Conservation (phyloP, 1,140 invertebrate genomes). For the Ruditapes philippinarum region DNA sequence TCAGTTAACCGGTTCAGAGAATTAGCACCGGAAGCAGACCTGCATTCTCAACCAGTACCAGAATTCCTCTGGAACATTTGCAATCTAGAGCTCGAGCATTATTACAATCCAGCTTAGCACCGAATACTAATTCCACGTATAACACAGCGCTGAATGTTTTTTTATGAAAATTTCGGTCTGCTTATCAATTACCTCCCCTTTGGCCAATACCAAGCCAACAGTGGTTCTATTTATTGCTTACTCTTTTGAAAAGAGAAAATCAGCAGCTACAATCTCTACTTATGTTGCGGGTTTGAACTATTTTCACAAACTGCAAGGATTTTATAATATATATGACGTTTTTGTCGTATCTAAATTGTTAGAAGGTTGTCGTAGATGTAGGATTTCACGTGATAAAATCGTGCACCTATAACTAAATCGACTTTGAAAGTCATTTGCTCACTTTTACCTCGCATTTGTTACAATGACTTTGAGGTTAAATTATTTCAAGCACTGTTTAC, state of each 20-base stretch:
- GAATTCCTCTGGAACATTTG: slow-evolving; percentile 38
- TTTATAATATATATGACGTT: neutral
- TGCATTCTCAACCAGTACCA: neutral
- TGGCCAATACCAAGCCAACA: neutral
- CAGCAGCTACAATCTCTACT: slow-evolving; percentile 13
- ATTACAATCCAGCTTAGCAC: neutral
- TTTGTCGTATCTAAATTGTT: slow-evolving; percentile 35
- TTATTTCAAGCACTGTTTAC: neutral
- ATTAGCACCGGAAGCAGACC: slow-evolving; percentile 30
- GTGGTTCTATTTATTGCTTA: slow-evolving; percentile 11
- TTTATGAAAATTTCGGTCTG: neutral
- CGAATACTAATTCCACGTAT: neutral
- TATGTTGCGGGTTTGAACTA: slow-evolving; percentile 34
- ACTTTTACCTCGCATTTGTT: too few species aligned
- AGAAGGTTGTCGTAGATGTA: neutral
- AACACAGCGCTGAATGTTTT: neutral
- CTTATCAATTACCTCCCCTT: neutral
- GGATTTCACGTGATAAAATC: neutral
- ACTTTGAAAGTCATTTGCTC: too few species aligned
- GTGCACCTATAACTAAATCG: neutral
- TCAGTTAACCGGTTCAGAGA: slow-evolving; percentile 24
- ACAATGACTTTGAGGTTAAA: too few species aligned
- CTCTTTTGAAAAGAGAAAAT: slow-evolving; percentile 14
- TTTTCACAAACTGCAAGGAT: slow-evolving; percentile 19
- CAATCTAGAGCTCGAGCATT: neutral